Conservation (phyloP, 2,888 invertebrate species). For the Drosophila paracracens region DNA sequence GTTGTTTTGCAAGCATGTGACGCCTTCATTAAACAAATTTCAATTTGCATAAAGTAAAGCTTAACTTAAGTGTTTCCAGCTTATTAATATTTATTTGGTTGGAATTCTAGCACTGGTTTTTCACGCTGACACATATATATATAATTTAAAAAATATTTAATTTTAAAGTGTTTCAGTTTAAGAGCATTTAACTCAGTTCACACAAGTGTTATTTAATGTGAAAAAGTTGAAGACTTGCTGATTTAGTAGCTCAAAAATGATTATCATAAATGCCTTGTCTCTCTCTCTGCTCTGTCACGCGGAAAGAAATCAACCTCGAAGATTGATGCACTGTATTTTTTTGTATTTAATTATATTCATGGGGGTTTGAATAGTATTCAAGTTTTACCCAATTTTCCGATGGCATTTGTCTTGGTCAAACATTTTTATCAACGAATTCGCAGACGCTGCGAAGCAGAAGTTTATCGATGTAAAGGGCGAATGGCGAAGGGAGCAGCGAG, state of each 20-base stretch:
- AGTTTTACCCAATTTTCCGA: slow-evolving; percentile 33
- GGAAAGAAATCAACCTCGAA: not conserved
- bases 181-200: not conserved
- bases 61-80: slow-evolving; percentile 4
- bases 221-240: not conserved
- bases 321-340: not conserved
- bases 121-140: not conserved
- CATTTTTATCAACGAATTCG: slow-evolving; percentile 36
- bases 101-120: not conserved
- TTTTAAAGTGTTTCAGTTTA: not conserved
- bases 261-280: not conserved
- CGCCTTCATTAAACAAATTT: slow-evolving; percentile 1
- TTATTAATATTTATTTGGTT: not conserved
- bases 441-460: slow-evolving; percentile 1
- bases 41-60: slow-evolving; percentile 35
- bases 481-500: not conserved
- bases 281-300: too few relatives aligned
- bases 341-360: slow-evolving; percentile 27
- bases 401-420: slow-evolving; percentile 29
- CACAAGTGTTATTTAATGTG: too few relatives aligned
- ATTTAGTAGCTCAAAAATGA: too few relatives aligned
- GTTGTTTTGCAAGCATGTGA: slow-evolving; percentile 5
- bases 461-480: not conserved
- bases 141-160: too few relatives aligned
- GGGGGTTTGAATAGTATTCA: slow-evolving; percentile 1